Percentiles rank a stretch among this genome's conserved stretches.
Conservation (phyloP, 2,113 vertebrate species). For the Rutilus rutilus region DNA sequence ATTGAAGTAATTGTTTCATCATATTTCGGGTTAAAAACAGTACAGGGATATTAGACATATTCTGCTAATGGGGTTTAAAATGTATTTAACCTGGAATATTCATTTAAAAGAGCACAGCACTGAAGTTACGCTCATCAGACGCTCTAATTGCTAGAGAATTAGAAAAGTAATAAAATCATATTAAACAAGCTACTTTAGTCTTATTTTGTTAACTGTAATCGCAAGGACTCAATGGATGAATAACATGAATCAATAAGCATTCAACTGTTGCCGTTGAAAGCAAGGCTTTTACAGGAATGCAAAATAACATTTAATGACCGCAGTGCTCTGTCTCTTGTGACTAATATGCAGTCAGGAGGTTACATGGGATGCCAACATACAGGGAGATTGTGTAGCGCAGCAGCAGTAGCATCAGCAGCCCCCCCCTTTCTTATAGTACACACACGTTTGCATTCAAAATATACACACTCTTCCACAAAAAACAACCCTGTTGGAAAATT, state of each 20-base stretch:
- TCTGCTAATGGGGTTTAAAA: background rate
- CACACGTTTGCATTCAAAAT: slow-evolving; percentile 7
- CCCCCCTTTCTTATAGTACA: background rate
- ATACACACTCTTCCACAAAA: background rate
- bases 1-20: background rate
- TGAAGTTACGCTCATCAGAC: background rate
- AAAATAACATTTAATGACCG: background rate
- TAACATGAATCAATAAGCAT: background rate
- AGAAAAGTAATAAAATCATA: background rate
- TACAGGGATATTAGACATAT: background rate
- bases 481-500: background rate
- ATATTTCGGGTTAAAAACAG: slow-evolving; percentile 1
- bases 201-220: background rate
- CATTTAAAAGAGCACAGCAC: background rate
- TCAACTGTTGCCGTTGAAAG: background rate
- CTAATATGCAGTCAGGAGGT: background rate
- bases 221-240: background rate
- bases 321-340: background rate
- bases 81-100: slow-evolving; percentile 4
- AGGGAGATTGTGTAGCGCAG: slow-evolving; percentile 26
- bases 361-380: slow-evolving; percentile 33
- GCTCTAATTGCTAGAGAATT: background rate
- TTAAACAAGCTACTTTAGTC: background rate
- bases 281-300: background rate
- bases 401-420: background rate